Percentiles rank a stretch among this genome's conserved stretches.
phyloP scores from a whole-genome alignment of 1,140 invertebrate species.

The Drosophila nigrodunni region DNA sequence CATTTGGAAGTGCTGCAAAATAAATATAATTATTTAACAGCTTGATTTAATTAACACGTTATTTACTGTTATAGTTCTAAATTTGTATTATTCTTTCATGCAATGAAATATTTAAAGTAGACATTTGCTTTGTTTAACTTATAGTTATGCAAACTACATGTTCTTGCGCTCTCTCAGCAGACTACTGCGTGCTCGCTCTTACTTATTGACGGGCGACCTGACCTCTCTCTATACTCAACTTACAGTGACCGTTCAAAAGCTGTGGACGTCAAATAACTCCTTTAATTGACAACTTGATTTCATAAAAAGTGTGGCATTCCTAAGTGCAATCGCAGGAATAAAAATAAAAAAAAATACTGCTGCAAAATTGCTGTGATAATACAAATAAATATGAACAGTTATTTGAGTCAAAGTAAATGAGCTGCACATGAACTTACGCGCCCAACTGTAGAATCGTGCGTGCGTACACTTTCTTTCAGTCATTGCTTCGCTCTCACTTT shows the following conservation, averaged over 20 bases:
- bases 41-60: background rate
- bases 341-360: background rate
- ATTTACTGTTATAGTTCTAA: background rate
- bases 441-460: slow-evolving; percentile 45
- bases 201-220: slow-evolving; percentile 27
- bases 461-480: slow-evolving; percentile 67
- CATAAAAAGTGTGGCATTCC: background rate
- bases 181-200: slow-evolving; percentile 49
- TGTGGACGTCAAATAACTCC: slow-evolving; percentile 1
- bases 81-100: background rate
- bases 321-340: background rate
- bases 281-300: background rate
- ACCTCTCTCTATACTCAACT: slow-evolving; percentile 24
- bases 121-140: background rate
- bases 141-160: slow-evolving; percentile 17
- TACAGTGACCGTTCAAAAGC: slow-evolving; percentile 30
- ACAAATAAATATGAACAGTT: background rate
- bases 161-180: slow-evolving; percentile 20
- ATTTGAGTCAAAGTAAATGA: background rate
- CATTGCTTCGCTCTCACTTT: slow-evolving; percentile 67
- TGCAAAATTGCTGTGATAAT: background rate
- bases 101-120: background rate
- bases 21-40: background rate
- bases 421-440: slow-evolving; percentile 27
- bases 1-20: background rate